A percentile compares a stretch with the other conserved stretches of the same genome.
Conservation (phyloP, 2,113 vertebrate species). For the Lanius ludovicianus region DNA sequence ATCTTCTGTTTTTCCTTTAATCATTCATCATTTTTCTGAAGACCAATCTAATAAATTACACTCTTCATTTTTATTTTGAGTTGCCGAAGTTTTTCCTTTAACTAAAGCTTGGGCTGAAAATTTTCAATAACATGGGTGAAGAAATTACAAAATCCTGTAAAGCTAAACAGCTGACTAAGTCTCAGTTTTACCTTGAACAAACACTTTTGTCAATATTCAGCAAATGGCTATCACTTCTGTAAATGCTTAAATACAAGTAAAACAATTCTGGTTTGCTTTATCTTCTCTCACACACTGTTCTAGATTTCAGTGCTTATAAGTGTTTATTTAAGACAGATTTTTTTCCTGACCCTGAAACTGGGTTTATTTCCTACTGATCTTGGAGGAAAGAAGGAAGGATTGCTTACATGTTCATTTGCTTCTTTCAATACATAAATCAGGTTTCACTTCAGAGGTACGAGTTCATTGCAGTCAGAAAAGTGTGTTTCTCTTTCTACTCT, state of each 20-base stretch:
- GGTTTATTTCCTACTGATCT: background rate
- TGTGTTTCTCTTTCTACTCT: background rate
- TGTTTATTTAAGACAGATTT: background rate
- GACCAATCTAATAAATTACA: background rate
- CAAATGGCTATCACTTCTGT: background rate
- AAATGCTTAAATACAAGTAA: background rate
- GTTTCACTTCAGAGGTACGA: background rate
- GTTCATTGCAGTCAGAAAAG: background rate
- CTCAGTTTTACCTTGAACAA: background rate
- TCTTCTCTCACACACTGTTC: background rate
- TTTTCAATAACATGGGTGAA: background rate
- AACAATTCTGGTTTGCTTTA: background rate
- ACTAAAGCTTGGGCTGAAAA: background rate
- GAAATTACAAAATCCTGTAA: background rate
- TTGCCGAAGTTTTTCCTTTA: background rate
- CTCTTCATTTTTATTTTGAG: background rate
- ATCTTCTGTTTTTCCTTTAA: background rate
- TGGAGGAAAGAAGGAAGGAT: background rate
- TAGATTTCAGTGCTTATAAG: background rate
- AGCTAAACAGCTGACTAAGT: background rate
- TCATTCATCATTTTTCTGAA: background rate
- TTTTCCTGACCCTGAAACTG: background rate
- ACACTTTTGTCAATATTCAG: background rate
- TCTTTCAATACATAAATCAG: background rate
- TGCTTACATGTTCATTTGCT: background rate